phyloP scores from a whole-genome alignment of 2,888 invertebrate species.

The Limnephilus rhombicus region DNA sequence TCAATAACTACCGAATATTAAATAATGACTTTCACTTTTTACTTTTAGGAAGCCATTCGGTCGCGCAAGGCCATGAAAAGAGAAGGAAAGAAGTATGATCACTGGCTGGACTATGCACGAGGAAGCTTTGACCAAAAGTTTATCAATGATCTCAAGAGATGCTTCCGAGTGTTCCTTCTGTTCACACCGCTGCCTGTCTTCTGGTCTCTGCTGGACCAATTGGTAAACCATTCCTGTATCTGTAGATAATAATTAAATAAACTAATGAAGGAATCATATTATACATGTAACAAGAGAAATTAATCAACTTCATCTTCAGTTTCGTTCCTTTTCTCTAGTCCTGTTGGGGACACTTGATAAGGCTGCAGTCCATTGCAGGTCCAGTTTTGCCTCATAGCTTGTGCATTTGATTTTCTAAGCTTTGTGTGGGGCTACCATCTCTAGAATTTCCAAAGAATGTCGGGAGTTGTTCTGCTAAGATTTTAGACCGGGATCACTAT shows the following conservation, averaged over 20 bases:
- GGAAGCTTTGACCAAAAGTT: slow-evolving; percentile 83
- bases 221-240: slow-evolving; percentile 73
- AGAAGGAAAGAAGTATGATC: slow-evolving; percentile 69
- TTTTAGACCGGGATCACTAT: too few species aligned
- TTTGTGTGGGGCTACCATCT: too few species aligned
- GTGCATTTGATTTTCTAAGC: too few species aligned
- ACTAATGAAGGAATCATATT: background rate
- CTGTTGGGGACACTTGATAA: too few species aligned
- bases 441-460: too few species aligned
- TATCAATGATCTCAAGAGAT: slow-evolving; percentile 87
- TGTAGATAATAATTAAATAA: background rate
- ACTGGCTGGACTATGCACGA: slow-evolving; percentile 94
- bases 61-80: slow-evolving; percentile 67
- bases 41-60: slow-evolving; percentile 75
- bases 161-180: slow-evolving; percentile 86
- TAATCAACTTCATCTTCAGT: too few species aligned
- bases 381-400: too few species aligned
- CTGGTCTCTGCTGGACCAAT: slow-evolving; percentile 96
- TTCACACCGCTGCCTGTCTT: slow-evolving; percentile 94
- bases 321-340: too few species aligned
- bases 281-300: too few species aligned
- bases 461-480: too few species aligned
- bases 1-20: background rate
- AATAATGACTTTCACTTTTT: background rate
- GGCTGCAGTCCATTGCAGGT: too few species aligned